A percentile compares a stretch with the other conserved stretches of the same genome.
Evolutionary conservation across 2,113 vertebrate species (phyloP).

Genomic region (Ellobius talpinus): DNA sequence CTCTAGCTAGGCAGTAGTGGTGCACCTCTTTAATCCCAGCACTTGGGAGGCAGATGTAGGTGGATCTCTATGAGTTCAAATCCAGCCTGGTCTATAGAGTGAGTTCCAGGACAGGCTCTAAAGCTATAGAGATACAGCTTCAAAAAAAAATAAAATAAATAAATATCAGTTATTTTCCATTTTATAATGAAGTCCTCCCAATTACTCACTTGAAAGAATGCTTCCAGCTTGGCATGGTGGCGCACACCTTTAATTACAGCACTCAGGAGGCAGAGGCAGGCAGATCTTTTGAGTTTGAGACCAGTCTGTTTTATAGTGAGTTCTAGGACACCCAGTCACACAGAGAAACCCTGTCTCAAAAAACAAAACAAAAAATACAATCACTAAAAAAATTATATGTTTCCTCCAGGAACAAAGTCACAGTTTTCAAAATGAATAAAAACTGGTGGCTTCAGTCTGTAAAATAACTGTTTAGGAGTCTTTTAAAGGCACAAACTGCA

Average conservation of each 20-base stretch:
- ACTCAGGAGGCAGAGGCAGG: not conserved
- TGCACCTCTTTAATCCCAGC: too few species aligned
- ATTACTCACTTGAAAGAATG: not conserved
- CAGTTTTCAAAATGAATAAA: not conserved
- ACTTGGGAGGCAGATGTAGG: too few species aligned
- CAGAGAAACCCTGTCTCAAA: not conserved
- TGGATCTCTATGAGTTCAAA: too few species aligned
- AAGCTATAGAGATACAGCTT: too few species aligned
- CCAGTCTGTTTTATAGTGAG: not conserved
- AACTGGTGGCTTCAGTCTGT: not conserved
- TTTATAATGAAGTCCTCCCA: not conserved
- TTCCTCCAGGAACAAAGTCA: not conserved
- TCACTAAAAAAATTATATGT: not conserved
- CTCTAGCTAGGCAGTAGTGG: too few species aligned
- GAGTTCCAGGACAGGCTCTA: too few species aligned
- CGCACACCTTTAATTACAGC: not conserved
- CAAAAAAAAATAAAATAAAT: too few species aligned
- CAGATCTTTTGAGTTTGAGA: not conserved
- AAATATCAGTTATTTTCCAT: not conserved
- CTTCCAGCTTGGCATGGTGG: not conserved
- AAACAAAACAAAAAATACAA: not conserved
- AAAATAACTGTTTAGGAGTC: constrained; percentile 19
- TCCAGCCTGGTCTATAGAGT: too few species aligned
- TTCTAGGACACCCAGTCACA: not conserved
- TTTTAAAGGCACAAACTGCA: constrained; percentile 25